These are phyloP conservation scores for Aselliscus stoliczkanus DNA, from an alignment of 2,797 vertebrate species.

Conservation along the genomic window DNA sequence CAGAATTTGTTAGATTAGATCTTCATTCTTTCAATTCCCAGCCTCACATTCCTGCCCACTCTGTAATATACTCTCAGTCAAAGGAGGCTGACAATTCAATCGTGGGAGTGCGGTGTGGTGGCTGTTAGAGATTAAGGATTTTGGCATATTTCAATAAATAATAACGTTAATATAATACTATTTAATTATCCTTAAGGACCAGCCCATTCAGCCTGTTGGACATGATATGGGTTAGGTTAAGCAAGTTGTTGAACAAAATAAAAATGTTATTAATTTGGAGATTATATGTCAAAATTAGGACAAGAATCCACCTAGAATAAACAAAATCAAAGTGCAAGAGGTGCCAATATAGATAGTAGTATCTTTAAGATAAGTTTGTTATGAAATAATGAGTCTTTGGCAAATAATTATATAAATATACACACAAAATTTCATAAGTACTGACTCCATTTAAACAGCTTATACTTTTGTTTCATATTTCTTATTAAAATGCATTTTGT, in stretches of 20 bases:
- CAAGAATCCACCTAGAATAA: not conserved
- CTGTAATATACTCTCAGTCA: not conserved
- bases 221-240: not conserved
- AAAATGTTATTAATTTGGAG: not conserved
- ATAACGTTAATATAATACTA: not conserved
- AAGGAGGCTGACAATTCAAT: not conserved
- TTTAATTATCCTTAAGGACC: not conserved
- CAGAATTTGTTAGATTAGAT: not conserved
- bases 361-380: not conserved
- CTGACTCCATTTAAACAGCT: not conserved
- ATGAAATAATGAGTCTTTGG: not conserved
- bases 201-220: not conserved
- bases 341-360: not conserved
- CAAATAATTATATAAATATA: not conserved
- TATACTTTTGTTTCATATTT: not conserved
- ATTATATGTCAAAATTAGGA: not conserved
- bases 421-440: not conserved
- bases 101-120: not conserved
- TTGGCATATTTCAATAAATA: not conserved
- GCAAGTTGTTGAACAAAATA: not conserved
- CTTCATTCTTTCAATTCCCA: not conserved
- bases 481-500: constrained; percentile 4
- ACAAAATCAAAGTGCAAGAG: not conserved
- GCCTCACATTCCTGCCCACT: not conserved
- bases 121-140: not conserved